Conservation (phyloP, 2,888 invertebrate genomes). For the Bombylius discolor region DNA sequence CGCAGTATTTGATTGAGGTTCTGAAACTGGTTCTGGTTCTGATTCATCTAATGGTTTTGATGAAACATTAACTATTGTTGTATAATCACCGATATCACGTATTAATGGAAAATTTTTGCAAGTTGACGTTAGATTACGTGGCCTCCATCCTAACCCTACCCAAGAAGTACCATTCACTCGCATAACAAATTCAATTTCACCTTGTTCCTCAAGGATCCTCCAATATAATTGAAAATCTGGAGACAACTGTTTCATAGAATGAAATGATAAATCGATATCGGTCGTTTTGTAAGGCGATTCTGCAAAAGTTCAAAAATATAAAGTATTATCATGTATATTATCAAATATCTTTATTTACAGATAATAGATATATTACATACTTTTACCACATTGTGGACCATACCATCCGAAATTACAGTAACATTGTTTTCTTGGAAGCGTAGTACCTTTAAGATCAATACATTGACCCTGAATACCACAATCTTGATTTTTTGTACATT, state of each 20-base stretch:
- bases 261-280: conserved; percentile 55
- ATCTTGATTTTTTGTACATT: conserved; percentile 71
- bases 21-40: conserved; percentile 32
- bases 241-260: conserved; percentile 57
- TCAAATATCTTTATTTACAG: not conserved
- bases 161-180: conserved; percentile 81
- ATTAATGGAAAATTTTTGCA: conserved; percentile 72
- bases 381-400: conserved; percentile 70
- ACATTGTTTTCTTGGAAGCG: conserved; percentile 70
- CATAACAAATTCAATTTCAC: conserved; percentile 80
- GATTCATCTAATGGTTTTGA: conserved; percentile 37
- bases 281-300: conserved; percentile 64
- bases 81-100: conserved; percentile 32
- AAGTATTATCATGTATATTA: not conserved
- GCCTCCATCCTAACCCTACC: conserved; percentile 84
- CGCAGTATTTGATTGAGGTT: conserved; percentile 38
- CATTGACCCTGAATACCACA: conserved; percentile 81
- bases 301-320: conserved; percentile 29
- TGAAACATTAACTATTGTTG: conserved; percentile 28
- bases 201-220: conserved; percentile 66
- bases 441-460: conserved; percentile 64
- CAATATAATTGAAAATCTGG: conserved; percentile 70
- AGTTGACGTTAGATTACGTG: conserved; percentile 54
- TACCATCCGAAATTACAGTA: conserved; percentile 85
- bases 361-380: conserved; percentile 39